Base-by-base conservation (phyloP, 2,888 invertebrate genomes). In the Eumerus sabulonum region DNA sequence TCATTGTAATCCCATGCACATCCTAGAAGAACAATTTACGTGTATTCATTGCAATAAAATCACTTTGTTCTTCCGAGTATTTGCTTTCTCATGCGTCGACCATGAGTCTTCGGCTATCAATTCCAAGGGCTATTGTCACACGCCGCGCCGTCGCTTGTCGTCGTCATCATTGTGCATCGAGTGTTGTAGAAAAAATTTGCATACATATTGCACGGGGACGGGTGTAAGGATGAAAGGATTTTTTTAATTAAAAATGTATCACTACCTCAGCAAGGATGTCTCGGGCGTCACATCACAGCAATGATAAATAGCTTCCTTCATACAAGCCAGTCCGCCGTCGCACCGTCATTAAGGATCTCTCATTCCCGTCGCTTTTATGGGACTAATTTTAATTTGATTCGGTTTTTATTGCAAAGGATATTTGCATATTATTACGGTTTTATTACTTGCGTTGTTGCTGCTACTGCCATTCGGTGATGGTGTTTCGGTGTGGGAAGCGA, bases 321-420 rank as follows among this genome's bases (percentile, higher is more conserved):
- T 59, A 68, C 45, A n/a, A n/a, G n/a, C n/a, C n/a, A n/a, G n/a
- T 60, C 54, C 67, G 59, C 44, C 64, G 63, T 59, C 68, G 50
- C 64, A 63, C 64, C 74, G 68, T 27, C 27, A 27, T 60, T 68
- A 59, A 60, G 70, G 79, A 79, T 79, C 63, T 59, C 64, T 79
- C 40, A 11, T n/a, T 40, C 44, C 59, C 16, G 60, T 71, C 16
- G 60, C 71, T 72, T 79, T 82, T 79, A 82, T 82, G 77, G 74
- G 77, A 74, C 82, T 82, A 82, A 82, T 82, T 82, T 82, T 82
- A 82, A 82, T 82, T 82, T 82, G 82, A 82, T 82, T 82, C 82
- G 82, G 68, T 82, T 82, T 82, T 82, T 82, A 82, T 82, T 82
- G 79, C 70, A 54, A 81, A 70, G 79, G 79, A 79, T 79, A 79